phyloP scores from a whole-genome alignment of 2,888 invertebrate genomes.

The Cosmopolites sordidus region DNA sequence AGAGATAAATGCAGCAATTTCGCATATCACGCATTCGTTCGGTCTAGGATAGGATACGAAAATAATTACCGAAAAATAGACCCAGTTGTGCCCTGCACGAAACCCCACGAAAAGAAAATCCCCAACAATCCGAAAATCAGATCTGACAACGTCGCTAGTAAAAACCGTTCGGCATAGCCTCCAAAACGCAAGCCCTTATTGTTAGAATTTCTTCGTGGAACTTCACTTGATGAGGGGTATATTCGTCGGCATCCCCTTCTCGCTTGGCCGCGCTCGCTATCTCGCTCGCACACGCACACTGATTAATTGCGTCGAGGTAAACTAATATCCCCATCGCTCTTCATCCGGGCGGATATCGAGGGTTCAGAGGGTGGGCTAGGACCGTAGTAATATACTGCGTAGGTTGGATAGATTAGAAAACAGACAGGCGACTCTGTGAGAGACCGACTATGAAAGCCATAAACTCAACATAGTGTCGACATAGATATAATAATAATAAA shows the following conservation, averaged over 20 bases:
- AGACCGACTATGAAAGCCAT: too few relatives aligned
- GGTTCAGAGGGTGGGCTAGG: conserved; percentile 22
- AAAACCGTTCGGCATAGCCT: not conserved
- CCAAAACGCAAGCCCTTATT: conserved; percentile 16
- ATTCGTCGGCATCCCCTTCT: conserved; percentile 9
- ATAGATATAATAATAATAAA: too few relatives aligned
- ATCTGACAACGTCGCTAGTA: conserved; percentile 8
- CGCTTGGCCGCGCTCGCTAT: conserved; percentile 2
- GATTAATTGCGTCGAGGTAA: conserved; percentile 1
- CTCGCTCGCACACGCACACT: not conserved
- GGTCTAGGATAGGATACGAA: too few relatives aligned
- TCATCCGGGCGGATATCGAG: conserved; percentile 25
- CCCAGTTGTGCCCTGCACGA: too few relatives aligned
- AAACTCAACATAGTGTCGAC: too few relatives aligned
- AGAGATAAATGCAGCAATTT: too few relatives aligned
- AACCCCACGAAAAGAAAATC: too few relatives aligned
- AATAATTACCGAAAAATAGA: too few relatives aligned
- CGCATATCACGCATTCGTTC: too few relatives aligned
- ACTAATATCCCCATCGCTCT: conserved; percentile 12
- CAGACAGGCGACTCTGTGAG: too few relatives aligned
- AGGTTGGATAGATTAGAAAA: too few relatives aligned
- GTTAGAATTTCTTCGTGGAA: conserved; percentile 26
- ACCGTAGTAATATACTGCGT: conserved; percentile 25
- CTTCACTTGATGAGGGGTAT: conserved; percentile 20
- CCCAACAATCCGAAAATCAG: not conserved